Evolutionary conservation across 1,140 invertebrate species (phyloP).

Genomic region (Spodoptera frugiperda): DNA sequence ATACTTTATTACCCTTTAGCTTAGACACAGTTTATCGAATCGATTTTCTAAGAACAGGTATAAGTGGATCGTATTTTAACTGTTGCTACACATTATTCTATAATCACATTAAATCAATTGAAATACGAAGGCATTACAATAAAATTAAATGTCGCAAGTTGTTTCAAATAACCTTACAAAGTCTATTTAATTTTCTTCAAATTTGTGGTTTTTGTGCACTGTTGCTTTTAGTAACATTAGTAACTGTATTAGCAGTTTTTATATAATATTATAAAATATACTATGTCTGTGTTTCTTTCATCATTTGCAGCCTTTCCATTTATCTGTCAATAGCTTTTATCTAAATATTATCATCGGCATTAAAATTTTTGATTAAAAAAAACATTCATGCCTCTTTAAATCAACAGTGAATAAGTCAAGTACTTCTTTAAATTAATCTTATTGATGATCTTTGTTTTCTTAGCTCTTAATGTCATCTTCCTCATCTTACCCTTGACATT

Average conservation of each 20-base stretch:
- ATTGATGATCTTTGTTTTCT: not conserved
- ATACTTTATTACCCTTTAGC: not conserved
- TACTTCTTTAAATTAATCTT: not conserved
- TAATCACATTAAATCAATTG: conserved; percentile 42
- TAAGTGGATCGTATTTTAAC: not conserved
- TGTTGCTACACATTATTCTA: conserved; percentile 9
- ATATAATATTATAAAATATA: too few species aligned
- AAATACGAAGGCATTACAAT: conserved; percentile 2
- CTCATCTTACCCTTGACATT: conserved; percentile 25
- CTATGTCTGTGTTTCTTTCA: too few species aligned
- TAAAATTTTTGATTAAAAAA: not conserved
- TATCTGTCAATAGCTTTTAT: too few species aligned
- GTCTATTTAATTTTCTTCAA: not conserved
- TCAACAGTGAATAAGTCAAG: not conserved
- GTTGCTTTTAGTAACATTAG: too few species aligned
- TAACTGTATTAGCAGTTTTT: too few species aligned
- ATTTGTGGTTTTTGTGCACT: not conserved
- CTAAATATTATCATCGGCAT: too few species aligned
- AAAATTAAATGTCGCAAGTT: conserved; percentile 32
- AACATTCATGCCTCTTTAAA: not conserved
- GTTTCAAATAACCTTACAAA: conserved; percentile 23
- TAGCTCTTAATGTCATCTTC: conserved; percentile 10
- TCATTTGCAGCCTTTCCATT: too few species aligned
- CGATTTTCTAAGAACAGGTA: conserved; percentile 16
- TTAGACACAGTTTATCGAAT: conserved; percentile 13